phyloP scores from a whole-genome alignment of 2,888 invertebrate species.

The Aquatica leii region DNA sequence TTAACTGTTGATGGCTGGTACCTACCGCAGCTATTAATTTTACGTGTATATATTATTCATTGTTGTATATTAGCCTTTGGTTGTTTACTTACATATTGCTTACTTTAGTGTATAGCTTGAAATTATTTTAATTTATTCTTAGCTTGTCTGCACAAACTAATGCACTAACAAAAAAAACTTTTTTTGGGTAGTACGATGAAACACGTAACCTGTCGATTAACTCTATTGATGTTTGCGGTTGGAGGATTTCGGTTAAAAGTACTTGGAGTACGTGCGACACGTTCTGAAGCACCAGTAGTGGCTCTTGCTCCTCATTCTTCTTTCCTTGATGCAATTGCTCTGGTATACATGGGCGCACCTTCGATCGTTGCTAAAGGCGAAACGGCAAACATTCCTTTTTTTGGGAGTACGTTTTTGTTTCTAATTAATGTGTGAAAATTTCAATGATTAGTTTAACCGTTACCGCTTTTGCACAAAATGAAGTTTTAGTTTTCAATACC shows the following conservation, averaged over 20 bases:
- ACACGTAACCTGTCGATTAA: slow-evolving; percentile 71
- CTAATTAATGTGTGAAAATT: slow-evolving; percentile 10
- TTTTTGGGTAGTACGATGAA: slow-evolving; percentile 61
- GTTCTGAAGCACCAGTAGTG: slow-evolving; percentile 80
- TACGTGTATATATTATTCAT: too few relatives aligned
- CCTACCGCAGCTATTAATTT: too few relatives aligned
- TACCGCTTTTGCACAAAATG: neutral
- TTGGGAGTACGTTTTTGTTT: slow-evolving; percentile 78
- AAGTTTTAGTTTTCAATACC: too few relatives aligned
- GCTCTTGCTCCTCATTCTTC: slow-evolving; percentile 91
- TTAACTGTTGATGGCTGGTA: too few relatives aligned
- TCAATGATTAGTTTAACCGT: neutral
- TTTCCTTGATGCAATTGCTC: slow-evolving; percentile 88
- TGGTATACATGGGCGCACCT: slow-evolving; percentile 83
- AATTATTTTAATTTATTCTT: neutral
- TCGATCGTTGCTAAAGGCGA: slow-evolving; percentile 91
- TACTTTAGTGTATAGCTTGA: too few relatives aligned
- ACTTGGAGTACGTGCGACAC: slow-evolving; percentile 71
- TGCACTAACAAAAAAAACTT: slow-evolving; percentile 20
- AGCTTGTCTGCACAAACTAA: slow-evolving; percentile 19
- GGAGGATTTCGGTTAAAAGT: slow-evolving; percentile 85
- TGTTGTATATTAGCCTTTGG: too few relatives aligned
- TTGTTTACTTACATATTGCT: too few relatives aligned
- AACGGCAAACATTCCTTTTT: slow-evolving; percentile 81
- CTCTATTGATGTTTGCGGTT: slow-evolving; percentile 78